Base-by-base conservation (phyloP, 2,797 vertebrate genomes). In the Anisognathus igniventris region DNA sequence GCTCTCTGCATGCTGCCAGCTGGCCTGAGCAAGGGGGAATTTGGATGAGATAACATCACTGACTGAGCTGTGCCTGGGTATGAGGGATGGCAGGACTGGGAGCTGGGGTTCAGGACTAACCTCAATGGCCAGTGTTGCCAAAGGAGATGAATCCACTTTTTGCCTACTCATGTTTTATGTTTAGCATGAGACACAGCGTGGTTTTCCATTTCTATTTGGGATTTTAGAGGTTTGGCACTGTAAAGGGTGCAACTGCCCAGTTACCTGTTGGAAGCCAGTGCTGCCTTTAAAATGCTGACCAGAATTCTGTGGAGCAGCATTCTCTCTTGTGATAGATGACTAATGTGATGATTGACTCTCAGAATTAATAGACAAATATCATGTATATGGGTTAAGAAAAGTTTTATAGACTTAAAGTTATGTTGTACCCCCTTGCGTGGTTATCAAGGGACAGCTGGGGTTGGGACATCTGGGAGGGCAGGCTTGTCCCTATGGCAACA, bases 141-240 rank as follows among this genome's bases (percentile, higher is more conserved):
- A 33, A 54, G 14, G 33, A 81, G n/a, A 22, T 3, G 2, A 31
- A 81, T 39, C 39, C 7, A 37, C 19, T 17, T 64, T 53, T 39
- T 67, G 25, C 30, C 35, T 54, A 8, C 25, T 60, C 0, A 1
- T 51, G 14, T 75, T 71, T 12, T 6, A 8, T 35, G 17, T 17
- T 37, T 37, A 51, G 11, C 14, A 13, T 42, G 37, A 82, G 22
- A 20, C 39, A 17, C 2, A 56, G 17, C 0, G 0, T 33, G 22
- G 5, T 64, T 56, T 50, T 33, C 20, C 3, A 16, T 61, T 45
- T 88, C 15, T 33, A 1, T n/a, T 25, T 6, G 14, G 30, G 24
- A 24, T 62, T 72, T 88, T 20, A n/a, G 35, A 61, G 24, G 21
- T 86, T 48, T 57, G 61, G 21, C 1, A 2, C 35, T 61, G 7